Base-by-base conservation (phyloP, 2,113 vertebrate genomes). In the Carollia perspicillata region DNA sequence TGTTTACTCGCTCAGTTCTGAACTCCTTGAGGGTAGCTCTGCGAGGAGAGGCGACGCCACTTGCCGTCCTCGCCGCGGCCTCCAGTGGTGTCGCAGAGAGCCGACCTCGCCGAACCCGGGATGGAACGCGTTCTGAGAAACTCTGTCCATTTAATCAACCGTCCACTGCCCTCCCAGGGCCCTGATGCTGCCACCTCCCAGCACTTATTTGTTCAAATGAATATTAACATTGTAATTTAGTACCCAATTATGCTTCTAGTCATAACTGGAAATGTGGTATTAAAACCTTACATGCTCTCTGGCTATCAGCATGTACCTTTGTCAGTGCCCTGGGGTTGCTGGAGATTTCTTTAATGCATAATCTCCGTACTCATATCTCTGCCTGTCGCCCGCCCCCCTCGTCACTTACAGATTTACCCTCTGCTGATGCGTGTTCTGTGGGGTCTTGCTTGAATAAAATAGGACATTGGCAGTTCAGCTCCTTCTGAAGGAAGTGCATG, bases 141-240 rank as follows among this genome's bases (percentile, higher is more conserved):
- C 84, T 93, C 9, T 81, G 98, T 92, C 97, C 98, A 74, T 96
- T 96, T 96, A 98, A 97, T 98, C 97, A 98, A 95, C 97, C 98
- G 98, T 94, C 66, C 88, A 97, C 98, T 98, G 96, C 95, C 97
- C 96, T 98, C 98, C 97, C 93, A 93, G 97, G 98, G 96, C 96
- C 97, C 97, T 8, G 89, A 91, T 96, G 97, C 97, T 90, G 95
- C 94, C 55, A 97, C 97, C 97, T 49, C 93, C 98, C 98, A 98
- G 98, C 97, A 97, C 98, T 98, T 98, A 98, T 98, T 98, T 98
- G 98, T 98, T 98, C 98, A 98, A 98, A 98, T 97, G 98, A 98
- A 98, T 98, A 99, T 99, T 98, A 98, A 97, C 98, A 98, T 95
- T 98, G 96, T 98, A 98, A 99, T 99, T 99, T 98, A 98, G 98